Evolutionary conservation across 1,140 invertebrate genomes (phyloP).

Genomic region (Homarus americanus): DNA sequence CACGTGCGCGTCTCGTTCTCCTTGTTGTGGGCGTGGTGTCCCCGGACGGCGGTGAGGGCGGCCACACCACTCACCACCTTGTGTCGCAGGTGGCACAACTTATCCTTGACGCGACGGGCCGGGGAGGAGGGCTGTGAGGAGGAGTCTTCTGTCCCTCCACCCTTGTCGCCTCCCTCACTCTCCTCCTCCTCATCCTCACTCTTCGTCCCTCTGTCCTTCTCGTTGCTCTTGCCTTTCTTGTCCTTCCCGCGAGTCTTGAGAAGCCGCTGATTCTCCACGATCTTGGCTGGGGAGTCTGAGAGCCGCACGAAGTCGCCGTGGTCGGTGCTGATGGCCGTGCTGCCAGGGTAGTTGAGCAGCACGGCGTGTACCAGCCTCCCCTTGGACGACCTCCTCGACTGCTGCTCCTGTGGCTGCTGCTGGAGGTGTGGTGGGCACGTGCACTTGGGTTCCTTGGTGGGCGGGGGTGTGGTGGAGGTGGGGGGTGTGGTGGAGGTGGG

Average conservation of each 20-base stretch:
- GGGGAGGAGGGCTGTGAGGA: constrained; percentile 47
- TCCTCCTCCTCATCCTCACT: constrained; percentile 27
- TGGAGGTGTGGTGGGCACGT: constrained; percentile 49
- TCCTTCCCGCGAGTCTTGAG: constrained; percentile 23
- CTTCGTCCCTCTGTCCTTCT: constrained; percentile 14
- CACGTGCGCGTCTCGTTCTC: background rate
- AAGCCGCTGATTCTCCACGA: background rate
- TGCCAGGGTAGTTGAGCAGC: constrained; percentile 60
- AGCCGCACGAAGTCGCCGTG: constrained; percentile 64
- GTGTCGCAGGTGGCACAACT: constrained; percentile 59
- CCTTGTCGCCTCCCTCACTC: constrained; percentile 7
- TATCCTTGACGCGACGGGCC: constrained; percentile 59
- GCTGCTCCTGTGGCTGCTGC: constrained; percentile 21
- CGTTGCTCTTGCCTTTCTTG: background rate
- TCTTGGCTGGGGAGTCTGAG: constrained; percentile 43
- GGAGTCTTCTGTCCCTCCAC: background rate
- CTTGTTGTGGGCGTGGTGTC: constrained; percentile 16
- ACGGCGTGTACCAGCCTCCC: constrained; percentile 51
- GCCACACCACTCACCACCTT: constrained; percentile 63
- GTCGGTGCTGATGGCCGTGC: constrained; percentile 62
- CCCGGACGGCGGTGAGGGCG: constrained; percentile 44
- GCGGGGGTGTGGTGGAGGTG: constrained; percentile 19
- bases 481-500: constrained; percentile 35
- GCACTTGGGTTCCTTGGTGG: constrained; percentile 36
- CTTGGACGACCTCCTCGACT: constrained; percentile 31